phyloP scores from a whole-genome alignment of 2,113 vertebrate species.

The Fukomys damarensis region DNA sequence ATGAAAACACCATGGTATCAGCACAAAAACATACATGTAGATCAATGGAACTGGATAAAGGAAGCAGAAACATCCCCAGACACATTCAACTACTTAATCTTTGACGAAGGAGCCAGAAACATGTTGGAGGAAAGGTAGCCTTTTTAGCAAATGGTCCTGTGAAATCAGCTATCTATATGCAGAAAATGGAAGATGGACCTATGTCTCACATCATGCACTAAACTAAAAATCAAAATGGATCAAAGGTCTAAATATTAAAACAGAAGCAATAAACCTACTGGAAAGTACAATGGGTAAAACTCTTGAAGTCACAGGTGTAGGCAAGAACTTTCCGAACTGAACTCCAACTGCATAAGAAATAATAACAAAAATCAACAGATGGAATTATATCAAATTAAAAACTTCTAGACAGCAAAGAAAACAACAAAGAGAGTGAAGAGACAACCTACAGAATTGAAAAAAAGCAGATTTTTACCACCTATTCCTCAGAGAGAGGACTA shows the following conservation, averaged over 20 bases:
- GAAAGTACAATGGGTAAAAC: not conserved
- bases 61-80: not conserved
- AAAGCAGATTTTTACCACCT: not conserved
- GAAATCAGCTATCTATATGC: not conserved
- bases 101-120: not conserved
- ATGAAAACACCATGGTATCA: not conserved
- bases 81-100: not conserved
- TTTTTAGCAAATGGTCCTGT: not conserved
- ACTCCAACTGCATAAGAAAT: not conserved
- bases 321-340: not conserved
- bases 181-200: not conserved
- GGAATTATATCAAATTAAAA: not conserved
- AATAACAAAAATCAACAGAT: not conserved
- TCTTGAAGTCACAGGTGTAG: not conserved
- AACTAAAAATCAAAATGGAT: not conserved
- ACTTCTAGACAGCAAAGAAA: not conserved
- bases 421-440: not conserved
- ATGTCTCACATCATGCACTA: not conserved
- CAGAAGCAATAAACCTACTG: not conserved
- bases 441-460: not conserved
- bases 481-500: not conserved
- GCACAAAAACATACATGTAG: not conserved
- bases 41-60: not conserved
- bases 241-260: not conserved
- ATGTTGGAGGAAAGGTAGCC: not conserved